Evolutionary conservation across 2,797 vertebrate species (phyloP).

Genomic region (Argyrosomus regius): DNA sequence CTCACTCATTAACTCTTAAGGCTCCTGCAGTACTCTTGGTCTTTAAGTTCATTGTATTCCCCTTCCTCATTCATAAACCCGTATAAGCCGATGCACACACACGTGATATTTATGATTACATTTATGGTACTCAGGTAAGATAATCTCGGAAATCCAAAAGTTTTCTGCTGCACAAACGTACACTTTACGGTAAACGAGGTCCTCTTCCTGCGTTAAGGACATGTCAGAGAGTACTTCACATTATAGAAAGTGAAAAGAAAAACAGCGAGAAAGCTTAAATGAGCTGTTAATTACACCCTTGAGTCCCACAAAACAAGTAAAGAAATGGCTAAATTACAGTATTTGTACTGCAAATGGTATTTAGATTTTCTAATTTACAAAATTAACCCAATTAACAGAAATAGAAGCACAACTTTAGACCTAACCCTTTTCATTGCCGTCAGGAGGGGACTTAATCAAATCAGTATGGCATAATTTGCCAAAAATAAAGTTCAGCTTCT

Average conservation of each 20-base stretch:
- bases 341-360: slow-evolving; percentile 12
- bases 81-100: background rate
- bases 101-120: background rate
- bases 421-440: slow-evolving; percentile 4
- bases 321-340: slow-evolving; percentile 9
- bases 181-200: background rate
- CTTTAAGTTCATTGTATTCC: slow-evolving; percentile 16
- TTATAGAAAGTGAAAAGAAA: slow-evolving; percentile 18
- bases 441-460: slow-evolving; percentile 22
- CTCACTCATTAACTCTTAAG: slow-evolving; percentile 58
- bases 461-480: slow-evolving; percentile 29
- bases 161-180: background rate
- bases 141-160: background rate
- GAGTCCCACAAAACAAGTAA: slow-evolving; percentile 5
- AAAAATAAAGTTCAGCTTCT: slow-evolving; percentile 29
- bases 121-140: background rate
- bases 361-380: slow-evolving; percentile 14
- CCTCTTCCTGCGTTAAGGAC: background rate
- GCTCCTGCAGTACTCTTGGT: slow-evolving; percentile 27
- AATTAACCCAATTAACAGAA: slow-evolving; percentile 13
- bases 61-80: slow-evolving; percentile 1
- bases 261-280: slow-evolving; percentile 3
- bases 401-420: slow-evolving; percentile 27
- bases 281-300: slow-evolving; percentile 29
- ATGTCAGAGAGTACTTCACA: background rate